Percentiles rank a stretch among this genome's conserved stretches.
Evolutionary conservation across 30 jellyfish, hydroid and myxozoan genomes (phyloP).

Genomic region (Hydractinia symbiolongicarpus): DNA sequence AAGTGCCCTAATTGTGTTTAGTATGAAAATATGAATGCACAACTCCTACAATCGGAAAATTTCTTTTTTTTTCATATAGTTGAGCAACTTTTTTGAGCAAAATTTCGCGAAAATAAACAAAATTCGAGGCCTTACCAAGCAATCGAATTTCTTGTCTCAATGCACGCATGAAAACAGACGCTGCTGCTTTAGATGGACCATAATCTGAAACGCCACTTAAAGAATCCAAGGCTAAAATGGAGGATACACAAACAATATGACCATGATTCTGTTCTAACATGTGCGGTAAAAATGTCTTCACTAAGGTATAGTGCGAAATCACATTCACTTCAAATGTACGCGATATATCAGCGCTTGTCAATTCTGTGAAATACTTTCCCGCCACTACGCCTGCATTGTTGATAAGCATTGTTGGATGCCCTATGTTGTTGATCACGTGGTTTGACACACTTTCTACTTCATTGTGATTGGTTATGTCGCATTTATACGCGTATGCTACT

Average conservation of each 20-base stretch:
- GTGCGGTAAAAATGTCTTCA: constrained; percentile 53
- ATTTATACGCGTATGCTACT: constrained; percentile 48
- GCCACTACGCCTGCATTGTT: constrained; percentile 95
- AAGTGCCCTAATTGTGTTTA: too few species aligned
- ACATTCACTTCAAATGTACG: constrained; percentile 74
- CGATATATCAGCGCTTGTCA: constrained; percentile 47
- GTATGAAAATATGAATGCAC: too few species aligned
- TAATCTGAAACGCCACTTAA: constrained; percentile 68
- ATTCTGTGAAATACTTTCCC: constrained; percentile 54
- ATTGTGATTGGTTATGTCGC: constrained; percentile 47
- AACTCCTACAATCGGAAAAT: too few species aligned
- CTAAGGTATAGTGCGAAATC: constrained; percentile 65
- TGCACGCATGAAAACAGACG: constrained; percentile 73
- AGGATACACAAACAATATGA: constrained; percentile 73
- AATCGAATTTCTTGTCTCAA: constrained; percentile 63
- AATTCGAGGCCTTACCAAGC: constrained; percentile 30
- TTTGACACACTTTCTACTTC: constrained; percentile 47
- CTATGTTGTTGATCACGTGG: constrained; percentile 57
- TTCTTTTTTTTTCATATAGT: too few species aligned
- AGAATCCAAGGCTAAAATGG: constrained; percentile 78
- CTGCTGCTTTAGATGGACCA: constrained; percentile 92
- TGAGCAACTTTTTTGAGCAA: too few species aligned
- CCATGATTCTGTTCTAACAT: constrained; percentile 84
- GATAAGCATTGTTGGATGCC: constrained; percentile 83
- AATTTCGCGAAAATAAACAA: neutral